Conservation (phyloP, 2,797 vertebrate species). For the Linurgus olivaceus region DNA sequence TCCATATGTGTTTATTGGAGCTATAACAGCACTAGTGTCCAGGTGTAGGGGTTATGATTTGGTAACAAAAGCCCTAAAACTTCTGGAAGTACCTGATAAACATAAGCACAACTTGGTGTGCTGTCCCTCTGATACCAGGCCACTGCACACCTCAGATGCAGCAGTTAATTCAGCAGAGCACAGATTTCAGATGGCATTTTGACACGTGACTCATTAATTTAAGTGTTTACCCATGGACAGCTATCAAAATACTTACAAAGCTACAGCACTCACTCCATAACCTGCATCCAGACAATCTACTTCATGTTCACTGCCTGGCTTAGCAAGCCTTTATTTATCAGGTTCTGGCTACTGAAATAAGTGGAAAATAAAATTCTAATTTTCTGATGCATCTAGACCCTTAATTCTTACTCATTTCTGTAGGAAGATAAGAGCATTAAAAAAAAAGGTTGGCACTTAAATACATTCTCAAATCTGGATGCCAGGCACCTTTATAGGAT, state of each 20-base stretch:
- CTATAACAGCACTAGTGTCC: not conserved
- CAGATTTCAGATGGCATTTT: not conserved
- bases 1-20: not conserved
- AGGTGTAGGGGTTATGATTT: not conserved
- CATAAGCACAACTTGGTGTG: not conserved
- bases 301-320: not conserved
- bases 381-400: not conserved
- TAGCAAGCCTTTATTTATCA: not conserved
- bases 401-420: not conserved
- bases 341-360: not conserved
- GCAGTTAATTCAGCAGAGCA: not conserved
- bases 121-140: not conserved
- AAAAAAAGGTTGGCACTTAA: not conserved
- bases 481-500: not conserved
- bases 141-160: not conserved
- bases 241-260: not conserved
- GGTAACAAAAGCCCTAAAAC: not conserved
- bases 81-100: not conserved
- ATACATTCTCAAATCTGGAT: not conserved
- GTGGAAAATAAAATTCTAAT: not conserved
- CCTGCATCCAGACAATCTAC: not conserved
- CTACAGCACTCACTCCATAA: not conserved
- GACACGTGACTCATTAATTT: not conserved
- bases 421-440: not conserved
- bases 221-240: not conserved